A percentile compares a stretch with the other conserved stretches of the same genome.
These are phyloP conservation scores for Deroptyus accipitrinus DNA, from an alignment of 2,113 vertebrate species.

Conservation along the genomic window DNA sequence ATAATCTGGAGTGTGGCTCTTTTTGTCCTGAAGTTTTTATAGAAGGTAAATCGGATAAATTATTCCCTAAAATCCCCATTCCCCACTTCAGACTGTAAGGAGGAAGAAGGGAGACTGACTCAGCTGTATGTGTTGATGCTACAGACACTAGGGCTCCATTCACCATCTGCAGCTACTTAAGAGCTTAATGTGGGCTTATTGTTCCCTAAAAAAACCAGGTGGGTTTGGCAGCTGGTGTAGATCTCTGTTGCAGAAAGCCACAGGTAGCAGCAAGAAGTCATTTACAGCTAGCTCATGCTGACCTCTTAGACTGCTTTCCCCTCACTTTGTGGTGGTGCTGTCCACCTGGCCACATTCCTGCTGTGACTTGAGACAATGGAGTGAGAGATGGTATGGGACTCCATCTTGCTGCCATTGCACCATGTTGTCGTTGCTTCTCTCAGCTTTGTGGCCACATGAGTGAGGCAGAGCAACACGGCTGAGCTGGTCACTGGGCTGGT, in stretches of 20 bases:
- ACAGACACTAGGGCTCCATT: background rate
- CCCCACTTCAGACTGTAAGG: background rate
- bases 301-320: background rate
- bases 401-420: background rate
- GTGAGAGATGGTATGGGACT: accelerated
- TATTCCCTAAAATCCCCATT: background rate
- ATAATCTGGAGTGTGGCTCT: background rate
- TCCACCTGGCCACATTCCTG: no score
- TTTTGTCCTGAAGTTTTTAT: background rate
- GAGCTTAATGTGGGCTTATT: background rate
- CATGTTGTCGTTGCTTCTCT: background rate
- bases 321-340: background rate
- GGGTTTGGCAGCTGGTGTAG: background rate
- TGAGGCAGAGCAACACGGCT: accelerated
- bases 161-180: background rate
- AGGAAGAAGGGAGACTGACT: background rate
- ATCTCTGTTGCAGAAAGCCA: background rate
- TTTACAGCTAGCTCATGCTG: background rate
- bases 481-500: background rate
- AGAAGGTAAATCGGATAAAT: background rate
- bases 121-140: background rate
- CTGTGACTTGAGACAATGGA: background rate
- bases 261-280: background rate
- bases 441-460: accelerated
- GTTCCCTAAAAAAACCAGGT: background rate